Evolutionary conservation across 2,113 vertebrate species (phyloP), one percentile per base, ranked within the genome.

Genomic region (Burhinus oedicnemus): DNA sequence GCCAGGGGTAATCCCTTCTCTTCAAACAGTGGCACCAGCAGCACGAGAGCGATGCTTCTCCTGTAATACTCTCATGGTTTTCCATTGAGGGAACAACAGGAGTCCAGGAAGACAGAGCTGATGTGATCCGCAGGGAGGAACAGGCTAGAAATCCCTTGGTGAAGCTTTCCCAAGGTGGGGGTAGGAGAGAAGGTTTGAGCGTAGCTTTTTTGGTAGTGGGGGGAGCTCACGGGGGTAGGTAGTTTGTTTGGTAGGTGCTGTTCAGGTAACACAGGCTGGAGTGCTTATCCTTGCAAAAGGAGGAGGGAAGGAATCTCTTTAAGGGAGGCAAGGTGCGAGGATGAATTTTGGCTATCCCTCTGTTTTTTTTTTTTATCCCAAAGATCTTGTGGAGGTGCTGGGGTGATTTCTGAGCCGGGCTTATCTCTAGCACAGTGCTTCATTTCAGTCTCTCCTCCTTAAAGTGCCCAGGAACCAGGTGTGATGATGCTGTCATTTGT

Each of bases 201-300:
- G 42, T 27, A 42, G n/a, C 9, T 60, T 55, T 75, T 49, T 71
- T 19, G 10, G 9, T 40, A 7, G 23, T 44, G 52, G 6, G 27
- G 2, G 23, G 68, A 54, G 55, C 44, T 77, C 0, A 0, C 36
- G 30, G 16, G 26, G 22, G 8, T 34, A 27, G n/a, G 17, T 9
- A 21, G 14, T 7, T 57, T 58, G 57, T 60, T 75, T 27, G 32
- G 11, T 45, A 62, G 40, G 32, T 83, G 82, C 27, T 80, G 15
- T 60, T 91, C 45, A 49, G 23, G 34, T 69, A 57, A 19, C 36
- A 16, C 10, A 36, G 79, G 54, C 25, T 68, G 45, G 26, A 75
- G 17, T 14, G 6, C 11, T 74, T 69, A 26, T 44, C n/a, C 57
- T 23, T 61, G 36, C 32, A 45, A 74, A 87, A 77, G 30, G 30